Evolutionary conservation across 2,888 invertebrate genomes (phyloP).

Genomic region (Euplagia quadripunctaria): DNA sequence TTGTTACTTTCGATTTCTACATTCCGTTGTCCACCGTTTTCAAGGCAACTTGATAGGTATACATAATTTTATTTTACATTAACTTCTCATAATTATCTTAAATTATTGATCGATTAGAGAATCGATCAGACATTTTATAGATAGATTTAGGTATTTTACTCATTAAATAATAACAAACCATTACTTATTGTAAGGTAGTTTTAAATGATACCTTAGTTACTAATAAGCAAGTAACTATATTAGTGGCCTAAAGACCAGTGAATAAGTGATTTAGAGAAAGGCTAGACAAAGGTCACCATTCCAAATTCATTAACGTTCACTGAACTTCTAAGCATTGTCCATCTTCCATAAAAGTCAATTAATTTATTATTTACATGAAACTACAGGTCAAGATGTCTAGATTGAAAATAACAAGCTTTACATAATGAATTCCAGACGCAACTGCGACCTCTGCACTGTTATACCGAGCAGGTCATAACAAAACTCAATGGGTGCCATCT

Average conservation of each 20-base stretch:
- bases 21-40: background rate
- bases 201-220: background rate
- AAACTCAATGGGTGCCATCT: background rate
- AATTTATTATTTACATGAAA: background rate
- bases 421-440: background rate
- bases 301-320: background rate
- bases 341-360: background rate
- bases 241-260: background rate
- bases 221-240: background rate
- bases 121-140: background rate
- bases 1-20: background rate
- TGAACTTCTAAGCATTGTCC: background rate
- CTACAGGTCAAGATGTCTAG: background rate
- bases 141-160: background rate
- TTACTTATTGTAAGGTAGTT: too few species aligned
- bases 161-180: background rate
- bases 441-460: background rate
- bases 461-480: background rate
- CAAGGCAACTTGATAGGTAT: background rate
- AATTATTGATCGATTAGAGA: background rate
- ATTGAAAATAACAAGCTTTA: background rate
- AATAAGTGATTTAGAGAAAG: background rate
- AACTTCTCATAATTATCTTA: too few species aligned
- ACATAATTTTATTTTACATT: background rate
- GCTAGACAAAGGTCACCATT: slow-evolving; percentile 2